Base-by-base conservation (phyloP, 2,888 invertebrate genomes). In the Cryptosula pallasiana region DNA sequence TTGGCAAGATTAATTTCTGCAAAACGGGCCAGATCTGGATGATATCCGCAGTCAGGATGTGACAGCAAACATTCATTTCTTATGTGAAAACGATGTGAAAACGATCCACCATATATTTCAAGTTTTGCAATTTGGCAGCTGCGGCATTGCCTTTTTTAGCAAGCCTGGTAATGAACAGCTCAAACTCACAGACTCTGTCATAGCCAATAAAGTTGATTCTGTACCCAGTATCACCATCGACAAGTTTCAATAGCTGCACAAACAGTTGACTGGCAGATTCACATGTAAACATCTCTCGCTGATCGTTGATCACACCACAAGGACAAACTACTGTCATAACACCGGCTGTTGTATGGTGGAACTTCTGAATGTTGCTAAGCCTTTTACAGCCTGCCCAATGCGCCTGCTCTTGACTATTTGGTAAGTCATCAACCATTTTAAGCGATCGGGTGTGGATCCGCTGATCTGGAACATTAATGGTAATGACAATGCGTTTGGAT, bases 401-500 rank as follows among this genome's bases (percentile, higher is more conserved):
- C 9, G 9, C 20, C 20, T 45, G 9, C 16, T n/a, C 9, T 55
- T 55, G 55, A 3, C 9, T 55, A 5, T n/a, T 55, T 55, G 23
- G 9, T 23, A 55, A 5, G 25, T 55, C 25, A 23, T 23, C 25
- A 55, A 5, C 23, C 5, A 55, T 55, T 23, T 5, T 3, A 55
- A 3, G 23, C 5, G 25, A 23, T 16, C 55, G 5, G 20, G 45
- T 45, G 5, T 20, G 25, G 23, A 55, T 25, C 23, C 3, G 5
- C 23, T 55, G 55, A 55, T 55, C 55, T 16, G 55, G 16, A 20
- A 55, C 55, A 55, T 55, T 55, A 23, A 55, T 55, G n/a, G n/a
- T n/a, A n/a, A n/a, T n/a, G n/a, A n/a, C n/a, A n/a, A n/a, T n/a
- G n/a, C n/a, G n/a, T n/a, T n/a, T n/a, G n/a, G n/a, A n/a, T n/a